Conservation (phyloP, 2,797 vertebrate species). For the Urocyon cinereoargenteus region DNA sequence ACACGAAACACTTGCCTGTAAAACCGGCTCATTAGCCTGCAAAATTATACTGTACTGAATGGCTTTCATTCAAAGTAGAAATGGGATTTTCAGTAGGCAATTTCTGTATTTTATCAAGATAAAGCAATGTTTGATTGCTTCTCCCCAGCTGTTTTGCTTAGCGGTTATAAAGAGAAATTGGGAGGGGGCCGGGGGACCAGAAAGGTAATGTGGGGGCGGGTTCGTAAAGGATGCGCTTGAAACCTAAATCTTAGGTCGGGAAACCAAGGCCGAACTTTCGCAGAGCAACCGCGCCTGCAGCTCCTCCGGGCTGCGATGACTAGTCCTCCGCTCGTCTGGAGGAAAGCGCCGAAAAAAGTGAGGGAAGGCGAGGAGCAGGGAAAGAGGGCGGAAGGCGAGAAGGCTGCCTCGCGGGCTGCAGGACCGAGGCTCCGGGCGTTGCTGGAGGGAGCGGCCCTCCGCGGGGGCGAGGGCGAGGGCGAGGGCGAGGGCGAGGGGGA, state of each 20-base stretch:
- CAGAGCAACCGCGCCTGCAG: constrained; percentile 51
- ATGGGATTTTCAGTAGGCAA: constrained; percentile 82
- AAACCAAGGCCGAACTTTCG: constrained; percentile 78
- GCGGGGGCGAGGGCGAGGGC: too few relatives aligned
- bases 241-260: constrained; percentile 49
- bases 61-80: constrained; percentile 83
- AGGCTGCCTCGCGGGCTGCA: constrained; percentile 39
- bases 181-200: neutral
- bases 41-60: constrained; percentile 82
- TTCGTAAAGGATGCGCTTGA: constrained; percentile 50
- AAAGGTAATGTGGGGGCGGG: neutral
- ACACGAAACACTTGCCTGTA: constrained; percentile 81
- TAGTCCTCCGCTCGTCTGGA: constrained; percentile 69
- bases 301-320: constrained; percentile 66
- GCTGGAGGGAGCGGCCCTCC: constrained; percentile 56
- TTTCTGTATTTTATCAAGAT: constrained; percentile 80
- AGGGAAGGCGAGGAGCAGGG: constrained; percentile 18
- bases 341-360: constrained; percentile 54
- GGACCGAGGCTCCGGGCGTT: constrained; percentile 49
- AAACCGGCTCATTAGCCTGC: constrained; percentile 84
- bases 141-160: constrained; percentile 78
- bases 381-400: neutral
- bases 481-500: too few relatives aligned
- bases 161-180: constrained; percentile 73
- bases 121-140: constrained; percentile 76